Percentiles rank a stretch among this genome's conserved stretches.
Conservation (phyloP, 2,113 vertebrate genomes). For the Amphiprion ocellaris region DNA sequence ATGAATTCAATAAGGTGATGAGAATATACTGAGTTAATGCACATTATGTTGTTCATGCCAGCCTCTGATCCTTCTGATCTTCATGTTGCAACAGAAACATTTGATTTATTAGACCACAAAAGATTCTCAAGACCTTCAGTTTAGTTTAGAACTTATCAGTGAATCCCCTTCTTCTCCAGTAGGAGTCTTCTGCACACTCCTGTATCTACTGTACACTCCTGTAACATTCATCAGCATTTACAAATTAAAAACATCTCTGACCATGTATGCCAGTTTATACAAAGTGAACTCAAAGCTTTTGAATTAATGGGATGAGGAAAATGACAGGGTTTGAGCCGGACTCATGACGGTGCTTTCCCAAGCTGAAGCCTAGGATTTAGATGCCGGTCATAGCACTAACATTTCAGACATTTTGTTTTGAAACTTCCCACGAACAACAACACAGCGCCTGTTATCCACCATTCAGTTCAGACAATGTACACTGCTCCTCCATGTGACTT, state of each 20-base stretch:
- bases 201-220: neutral
- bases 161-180: too few relatives aligned
- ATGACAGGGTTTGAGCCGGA: constrained; percentile 29
- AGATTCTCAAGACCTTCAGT: neutral
- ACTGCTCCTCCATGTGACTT: constrained; percentile 84
- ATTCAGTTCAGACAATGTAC: constrained; percentile 66
- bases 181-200: neutral
- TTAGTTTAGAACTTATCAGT: neutral
- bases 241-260: neutral
- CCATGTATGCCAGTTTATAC: neutral
- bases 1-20: neutral
- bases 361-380: constrained; percentile 21
- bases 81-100: too few relatives aligned
- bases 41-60: neutral
- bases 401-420: constrained; percentile 75
- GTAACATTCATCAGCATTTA: neutral
- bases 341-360: constrained; percentile 52
- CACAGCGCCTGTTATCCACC: constrained; percentile 72
- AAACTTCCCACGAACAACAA: constrained; percentile 79
- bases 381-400: constrained; percentile 40
- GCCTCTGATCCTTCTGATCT: neutral
- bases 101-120: neutral
- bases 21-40: too few relatives aligned
- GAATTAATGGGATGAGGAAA: constrained; percentile 7
- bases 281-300: neutral